These are phyloP conservation scores for Hirtodrosophila duncani DNA, from an alignment of 2,888 invertebrate species.

Conservation along the genomic window DNA sequence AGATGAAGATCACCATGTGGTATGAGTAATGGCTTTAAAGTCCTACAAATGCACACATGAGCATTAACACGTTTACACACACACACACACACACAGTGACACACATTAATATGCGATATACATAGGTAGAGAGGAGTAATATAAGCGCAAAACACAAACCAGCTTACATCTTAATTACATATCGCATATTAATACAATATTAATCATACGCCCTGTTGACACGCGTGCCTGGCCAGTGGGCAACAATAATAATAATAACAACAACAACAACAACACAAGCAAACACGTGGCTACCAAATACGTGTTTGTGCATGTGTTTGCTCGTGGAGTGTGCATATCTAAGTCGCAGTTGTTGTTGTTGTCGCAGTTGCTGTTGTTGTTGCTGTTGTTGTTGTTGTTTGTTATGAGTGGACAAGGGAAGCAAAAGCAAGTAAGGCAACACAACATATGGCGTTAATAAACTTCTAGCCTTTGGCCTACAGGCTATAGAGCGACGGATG, in stretches of 20 bases:
- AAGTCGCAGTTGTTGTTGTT: constrained; percentile 36
- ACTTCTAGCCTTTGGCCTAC: constrained; percentile 49
- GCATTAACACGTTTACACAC: no score
- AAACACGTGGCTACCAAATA: neutral
- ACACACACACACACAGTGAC: neutral
- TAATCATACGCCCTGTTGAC: constrained; percentile 73
- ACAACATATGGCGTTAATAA: constrained; percentile 70
- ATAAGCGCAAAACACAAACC: constrained; percentile 38
- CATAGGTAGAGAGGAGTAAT: constrained; percentile 41
- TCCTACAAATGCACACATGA: no score
- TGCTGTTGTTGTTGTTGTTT: constrained; percentile 33
- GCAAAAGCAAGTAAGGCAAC: no score
- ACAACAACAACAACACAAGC: constrained; percentile 5
- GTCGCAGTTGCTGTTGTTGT: constrained; percentile 12
- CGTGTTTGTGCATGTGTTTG: neutral
- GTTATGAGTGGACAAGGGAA: constrained; percentile 57
- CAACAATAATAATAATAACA: constrained; percentile 30
- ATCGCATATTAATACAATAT: constrained; percentile 73
- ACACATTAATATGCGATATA: constrained; percentile 6
- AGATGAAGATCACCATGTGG: no score
- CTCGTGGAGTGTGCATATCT: constrained; percentile 54
- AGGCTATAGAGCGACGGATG: neutral
- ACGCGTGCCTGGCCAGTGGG: constrained; percentile 43
- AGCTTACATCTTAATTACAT: constrained; percentile 72
- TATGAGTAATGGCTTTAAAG: no score